phyloP scores from a whole-genome alignment of 2,797 vertebrate genomes.

The Astyanax mexicanus region DNA sequence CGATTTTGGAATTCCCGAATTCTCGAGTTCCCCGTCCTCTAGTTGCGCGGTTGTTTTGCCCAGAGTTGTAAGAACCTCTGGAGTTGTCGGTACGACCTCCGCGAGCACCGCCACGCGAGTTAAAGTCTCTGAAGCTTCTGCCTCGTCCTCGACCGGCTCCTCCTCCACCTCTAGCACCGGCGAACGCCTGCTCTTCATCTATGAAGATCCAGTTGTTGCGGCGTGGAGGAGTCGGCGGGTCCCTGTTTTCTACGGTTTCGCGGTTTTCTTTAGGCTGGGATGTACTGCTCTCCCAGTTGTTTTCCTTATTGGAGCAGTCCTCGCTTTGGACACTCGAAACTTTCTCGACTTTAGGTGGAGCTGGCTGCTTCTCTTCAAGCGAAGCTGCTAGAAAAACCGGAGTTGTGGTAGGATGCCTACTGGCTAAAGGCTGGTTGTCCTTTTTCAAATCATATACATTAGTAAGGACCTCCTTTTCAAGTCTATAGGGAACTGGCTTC shows the following conservation, averaged over 20 bases:
- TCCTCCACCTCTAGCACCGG: slow-evolving; percentile 81
- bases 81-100: slow-evolving; percentile 58
- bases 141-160: slow-evolving; percentile 86
- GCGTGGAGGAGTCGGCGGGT: slow-evolving; percentile 80
- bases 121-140: slow-evolving; percentile 90
- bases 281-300: slow-evolving; percentile 79
- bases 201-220: slow-evolving; percentile 99
- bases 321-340: slow-evolving; percentile 70
- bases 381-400: slow-evolving; percentile 35
- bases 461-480: slow-evolving; percentile 84
- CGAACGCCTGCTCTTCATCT: slow-evolving; percentile 96
- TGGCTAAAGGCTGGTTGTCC: slow-evolving; percentile 75
- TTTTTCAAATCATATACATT: slow-evolving; percentile 85
- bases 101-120: slow-evolving; percentile 76
- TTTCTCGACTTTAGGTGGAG: slow-evolving; percentile 76
- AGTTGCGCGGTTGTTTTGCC: slow-evolving; percentile 74
- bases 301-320: slow-evolving; percentile 80
- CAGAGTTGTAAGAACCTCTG: slow-evolving; percentile 69
- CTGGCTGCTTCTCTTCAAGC: slow-evolving; percentile 77
- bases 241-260: slow-evolving; percentile 74
- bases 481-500: slow-evolving; percentile 80
- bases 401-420: slow-evolving; percentile 72
- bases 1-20: slow-evolving; percentile 81
- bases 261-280: slow-evolving; percentile 75
- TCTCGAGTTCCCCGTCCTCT: slow-evolving; percentile 86